A percentile compares a stretch with the other conserved stretches of the same genome.
Conservation (phyloP, 2,888 invertebrate genomes). For the Sminthurinus aureus region DNA sequence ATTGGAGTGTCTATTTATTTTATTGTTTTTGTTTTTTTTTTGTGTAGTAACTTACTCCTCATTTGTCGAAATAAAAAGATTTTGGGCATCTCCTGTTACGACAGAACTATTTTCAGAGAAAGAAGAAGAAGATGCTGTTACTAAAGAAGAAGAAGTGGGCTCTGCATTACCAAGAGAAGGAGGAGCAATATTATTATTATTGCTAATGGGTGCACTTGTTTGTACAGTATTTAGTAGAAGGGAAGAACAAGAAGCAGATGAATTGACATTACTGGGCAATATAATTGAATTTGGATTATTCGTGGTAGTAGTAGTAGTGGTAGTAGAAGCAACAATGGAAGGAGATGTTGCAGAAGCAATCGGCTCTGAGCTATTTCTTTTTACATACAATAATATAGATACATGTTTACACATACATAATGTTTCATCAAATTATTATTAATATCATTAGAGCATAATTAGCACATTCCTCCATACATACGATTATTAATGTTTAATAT, state of each 20-base stretch:
- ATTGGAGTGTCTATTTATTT: not conserved
- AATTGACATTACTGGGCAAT: constrained; percentile 38
- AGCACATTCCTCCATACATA: not conserved
- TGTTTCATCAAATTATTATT: not conserved
- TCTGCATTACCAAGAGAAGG: not conserved
- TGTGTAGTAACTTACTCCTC: constrained; percentile 38
- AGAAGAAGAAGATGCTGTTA: constrained; percentile 36
- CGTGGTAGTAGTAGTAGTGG: constrained; percentile 21
- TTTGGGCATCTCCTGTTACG: constrained; percentile 36
- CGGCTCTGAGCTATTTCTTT: constrained; percentile 37
- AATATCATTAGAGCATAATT: not conserved
- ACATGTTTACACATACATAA: not conserved
- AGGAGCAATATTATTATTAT: not conserved
- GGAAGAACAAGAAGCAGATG: not conserved
- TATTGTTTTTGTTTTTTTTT: not conserved
- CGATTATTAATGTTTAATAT: not conserved
- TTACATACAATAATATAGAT: constrained; percentile 4
- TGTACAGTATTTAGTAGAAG: constrained; percentile 24
- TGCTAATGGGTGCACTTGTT: not conserved
- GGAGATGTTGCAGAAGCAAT: constrained; percentile 33
- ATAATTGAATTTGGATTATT: constrained; percentile 33
- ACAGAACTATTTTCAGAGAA: constrained; percentile 28
- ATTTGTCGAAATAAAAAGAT: constrained; percentile 37
- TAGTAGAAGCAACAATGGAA: constrained; percentile 25
- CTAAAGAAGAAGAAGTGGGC: constrained; percentile 17